Conservation (phyloP, 2,797 vertebrate species). For the Sebastes umbrosus region DNA sequence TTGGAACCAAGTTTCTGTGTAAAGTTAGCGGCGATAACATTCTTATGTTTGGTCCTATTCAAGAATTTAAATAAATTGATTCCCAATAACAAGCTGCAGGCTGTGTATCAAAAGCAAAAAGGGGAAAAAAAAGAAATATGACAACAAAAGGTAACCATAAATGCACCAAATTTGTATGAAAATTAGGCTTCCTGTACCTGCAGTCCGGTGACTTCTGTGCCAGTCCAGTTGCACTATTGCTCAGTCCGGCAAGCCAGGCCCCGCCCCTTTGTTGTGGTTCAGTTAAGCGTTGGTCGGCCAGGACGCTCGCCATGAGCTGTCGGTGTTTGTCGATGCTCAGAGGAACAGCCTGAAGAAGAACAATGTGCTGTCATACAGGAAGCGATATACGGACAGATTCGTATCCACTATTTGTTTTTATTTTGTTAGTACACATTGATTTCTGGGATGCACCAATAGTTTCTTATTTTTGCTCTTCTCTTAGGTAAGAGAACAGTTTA, state of each 20-base stretch:
- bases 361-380: too few species aligned
- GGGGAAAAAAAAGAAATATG: background rate
- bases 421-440: too few species aligned
- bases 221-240: constrained; percentile 74
- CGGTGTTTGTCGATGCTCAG: constrained; percentile 82
- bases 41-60: background rate
- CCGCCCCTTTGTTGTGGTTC: constrained; percentile 89
- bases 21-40: background rate
- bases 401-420: too few species aligned
- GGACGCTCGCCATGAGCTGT: constrained; percentile 85
- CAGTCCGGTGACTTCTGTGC: constrained; percentile 84
- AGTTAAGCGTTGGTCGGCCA: constrained; percentile 86
- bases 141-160: background rate
- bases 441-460: too few species aligned
- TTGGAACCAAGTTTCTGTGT: background rate
- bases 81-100: background rate
- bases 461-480: too few species aligned
- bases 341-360: constrained; percentile 75
- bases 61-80: background rate
- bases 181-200: constrained; percentile 76
- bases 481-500: too few species aligned
- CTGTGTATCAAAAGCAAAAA: background rate
- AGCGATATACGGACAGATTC: too few species aligned
- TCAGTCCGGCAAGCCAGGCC: constrained; percentile 87
- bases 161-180: background rate